Base-by-base conservation (phyloP, 23 tunicate genomes). In the Clavelina lepadiformis region DNA sequence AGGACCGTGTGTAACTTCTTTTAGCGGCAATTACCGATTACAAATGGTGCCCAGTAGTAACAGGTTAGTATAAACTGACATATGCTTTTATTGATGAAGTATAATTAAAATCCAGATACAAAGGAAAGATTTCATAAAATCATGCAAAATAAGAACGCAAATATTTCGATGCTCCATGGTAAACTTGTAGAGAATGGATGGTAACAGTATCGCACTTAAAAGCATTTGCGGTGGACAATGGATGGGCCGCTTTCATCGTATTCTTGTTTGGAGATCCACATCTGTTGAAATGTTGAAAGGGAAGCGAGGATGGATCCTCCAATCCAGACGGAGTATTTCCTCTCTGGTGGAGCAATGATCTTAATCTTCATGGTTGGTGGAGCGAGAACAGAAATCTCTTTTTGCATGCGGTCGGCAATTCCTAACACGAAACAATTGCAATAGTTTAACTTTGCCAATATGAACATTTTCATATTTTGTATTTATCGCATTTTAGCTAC, bases 251-350 rank as follows among this genome's bases (percentile, higher is more conserved):
- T 53, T 20, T 53, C 59, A 20, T 53, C 59, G 23, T 53, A 53
- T 20, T 53, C 59, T 53, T 53, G 59, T 53, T 53, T 53, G 59
- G 59, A 53, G 59, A 53, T 53, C 59, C 59, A 53, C 59, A 53
- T 53, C 59, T 53, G 59, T 65, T 80, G 87, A 75, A 74, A 74
- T 58, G 80, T 74, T 6, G 80, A 74, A 20, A 74, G 60, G 28
- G 80, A 74, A 38, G 74, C 80, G 28, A 74, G 26, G 59, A 65
- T 74, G 46, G 53, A 45, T 34, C 30, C 79, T 59, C 79, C 79
- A 63, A 73, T 73, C 79, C 79, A 73, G 56, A 73, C 79, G 1
- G 79, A 73, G 37, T 73, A 73, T 73, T 73, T 73, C 57, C 79
- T 61, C 56, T 73, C 79, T 23, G 79, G 79, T 25, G 80, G 80